These are phyloP conservation scores for Bombyx huttoni DNA, from an alignment of 2,888 invertebrate species.

Conservation along the genomic window DNA sequence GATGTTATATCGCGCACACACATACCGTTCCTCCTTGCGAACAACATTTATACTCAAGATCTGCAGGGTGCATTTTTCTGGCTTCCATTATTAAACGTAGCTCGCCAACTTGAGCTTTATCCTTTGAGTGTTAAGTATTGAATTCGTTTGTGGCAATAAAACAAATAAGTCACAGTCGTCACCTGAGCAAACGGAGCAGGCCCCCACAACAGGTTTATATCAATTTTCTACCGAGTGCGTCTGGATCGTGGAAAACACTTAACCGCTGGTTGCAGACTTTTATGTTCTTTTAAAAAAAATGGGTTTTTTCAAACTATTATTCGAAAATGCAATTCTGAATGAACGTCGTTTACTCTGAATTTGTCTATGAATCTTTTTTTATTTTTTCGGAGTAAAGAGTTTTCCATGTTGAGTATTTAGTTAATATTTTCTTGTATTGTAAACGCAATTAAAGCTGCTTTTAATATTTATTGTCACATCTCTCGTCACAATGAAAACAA, in stretches of 20 bases:
- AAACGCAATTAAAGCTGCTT: too few species aligned
- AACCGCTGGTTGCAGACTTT: constrained; percentile 32
- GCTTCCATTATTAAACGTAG: constrained; percentile 28
- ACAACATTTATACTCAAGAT: constrained; percentile 51
- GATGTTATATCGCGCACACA: constrained; percentile 26
- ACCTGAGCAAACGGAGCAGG: constrained; percentile 51
- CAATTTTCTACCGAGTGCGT: constrained; percentile 67
- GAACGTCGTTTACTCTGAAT: background rate
- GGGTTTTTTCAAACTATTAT: constrained; percentile 14
- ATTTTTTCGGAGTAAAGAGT: too few species aligned
- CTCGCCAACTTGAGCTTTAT: constrained; percentile 22
- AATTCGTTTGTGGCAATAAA: constrained; percentile 20
- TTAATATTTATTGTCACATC: too few species aligned
- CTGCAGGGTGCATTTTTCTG: constrained; percentile 50
- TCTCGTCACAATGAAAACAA: too few species aligned
- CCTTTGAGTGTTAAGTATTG: constrained; percentile 15
- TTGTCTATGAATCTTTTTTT: background rate
- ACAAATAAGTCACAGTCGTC: constrained; percentile 53
- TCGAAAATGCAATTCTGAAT: background rate
- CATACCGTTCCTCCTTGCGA: constrained; percentile 33
- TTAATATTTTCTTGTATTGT: too few species aligned
- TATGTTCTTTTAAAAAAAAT: constrained; percentile 25
- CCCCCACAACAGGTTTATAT: constrained; percentile 64
- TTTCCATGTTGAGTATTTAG: too few species aligned
- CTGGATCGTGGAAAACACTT: constrained; percentile 59